phyloP scores from a whole-genome alignment of 92 coral and sea anemone genomes.

The Siderastrea siderea region DNA sequence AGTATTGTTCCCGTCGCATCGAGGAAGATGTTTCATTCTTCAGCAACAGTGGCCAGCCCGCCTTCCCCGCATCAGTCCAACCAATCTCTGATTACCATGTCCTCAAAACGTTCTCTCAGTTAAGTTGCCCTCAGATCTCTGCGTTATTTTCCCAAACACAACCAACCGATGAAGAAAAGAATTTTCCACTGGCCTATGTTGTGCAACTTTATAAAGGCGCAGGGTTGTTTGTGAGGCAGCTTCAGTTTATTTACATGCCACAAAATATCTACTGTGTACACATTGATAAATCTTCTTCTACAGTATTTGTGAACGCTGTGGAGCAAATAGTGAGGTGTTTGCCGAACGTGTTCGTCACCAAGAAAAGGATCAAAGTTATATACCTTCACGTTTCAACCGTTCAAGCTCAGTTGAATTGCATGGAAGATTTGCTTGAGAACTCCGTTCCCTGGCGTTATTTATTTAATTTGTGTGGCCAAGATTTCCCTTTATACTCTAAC shows the following conservation, averaged over 20 bases:
- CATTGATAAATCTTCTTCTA: conserved; percentile 68
- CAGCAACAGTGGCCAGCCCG: neutral
- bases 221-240: conserved; percentile 70
- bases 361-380: conserved; percentile 41
- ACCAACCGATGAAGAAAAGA: conserved; percentile 35
- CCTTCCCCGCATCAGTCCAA: neutral
- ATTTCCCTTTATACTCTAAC: conserved; percentile 32
- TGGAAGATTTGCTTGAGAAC: conserved; percentile 65
- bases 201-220: conserved; percentile 69
- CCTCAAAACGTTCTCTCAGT: conserved; percentile 4
- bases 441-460: conserved; percentile 75
- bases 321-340: conserved; percentile 61
- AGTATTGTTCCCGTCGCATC: conserved; percentile 27
- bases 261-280: conserved; percentile 81
- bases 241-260: conserved; percentile 77
- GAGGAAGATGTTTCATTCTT: neutral
- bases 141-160: conserved; percentile 5
- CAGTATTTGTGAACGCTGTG: conserved; percentile 48
- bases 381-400: conserved; percentile 67
- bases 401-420: conserved; percentile 70
- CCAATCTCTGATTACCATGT: conserved; percentile 14
- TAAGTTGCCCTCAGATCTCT: conserved; percentile 5
- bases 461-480: conserved; percentile 74
- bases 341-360: conserved; percentile 73
- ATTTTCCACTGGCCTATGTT: conserved; percentile 69